Evolutionary conservation across 2,113 vertebrate genomes (phyloP).

Genomic region (Apodemus speciosus): DNA sequence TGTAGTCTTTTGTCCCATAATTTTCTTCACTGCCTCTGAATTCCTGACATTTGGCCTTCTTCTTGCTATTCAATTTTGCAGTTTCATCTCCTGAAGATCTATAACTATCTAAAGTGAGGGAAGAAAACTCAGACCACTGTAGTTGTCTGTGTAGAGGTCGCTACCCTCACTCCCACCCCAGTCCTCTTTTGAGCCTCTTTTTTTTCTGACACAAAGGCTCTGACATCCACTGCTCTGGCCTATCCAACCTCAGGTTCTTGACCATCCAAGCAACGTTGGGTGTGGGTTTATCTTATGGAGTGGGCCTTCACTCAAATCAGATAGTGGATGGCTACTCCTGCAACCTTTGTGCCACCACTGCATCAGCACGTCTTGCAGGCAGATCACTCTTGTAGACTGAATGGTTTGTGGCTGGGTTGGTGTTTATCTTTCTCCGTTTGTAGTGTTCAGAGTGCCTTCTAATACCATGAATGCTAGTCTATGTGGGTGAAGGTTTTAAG

Average conservation of each 20-base stretch:
- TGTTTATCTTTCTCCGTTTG: neutral
- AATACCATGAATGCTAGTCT: neutral
- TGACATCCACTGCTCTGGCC: neutral
- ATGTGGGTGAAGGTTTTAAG: neutral
- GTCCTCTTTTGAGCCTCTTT: neutral
- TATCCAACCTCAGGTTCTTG: neutral
- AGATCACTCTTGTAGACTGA: neutral
- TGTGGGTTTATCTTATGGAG: neutral
- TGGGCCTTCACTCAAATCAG: neutral
- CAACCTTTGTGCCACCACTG: neutral
- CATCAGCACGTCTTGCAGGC: neutral
- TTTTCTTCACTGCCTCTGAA: neutral
- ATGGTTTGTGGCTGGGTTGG: neutral
- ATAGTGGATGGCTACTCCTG: neutral
- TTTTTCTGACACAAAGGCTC: neutral
- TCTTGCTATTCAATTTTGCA: neutral
- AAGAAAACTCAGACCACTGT: neutral
- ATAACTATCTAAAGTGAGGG: neutral
- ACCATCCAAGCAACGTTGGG: neutral
- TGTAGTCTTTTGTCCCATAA: neutral
- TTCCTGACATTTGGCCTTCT: neutral
- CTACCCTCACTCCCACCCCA: rapidly evolving
- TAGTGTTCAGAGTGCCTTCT: neutral
- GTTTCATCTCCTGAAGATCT: neutral
- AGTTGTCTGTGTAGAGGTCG: neutral